Evolutionary conservation across 2,113 vertebrate genomes (phyloP).

Genomic region (Ramphastos sulfuratus): DNA sequence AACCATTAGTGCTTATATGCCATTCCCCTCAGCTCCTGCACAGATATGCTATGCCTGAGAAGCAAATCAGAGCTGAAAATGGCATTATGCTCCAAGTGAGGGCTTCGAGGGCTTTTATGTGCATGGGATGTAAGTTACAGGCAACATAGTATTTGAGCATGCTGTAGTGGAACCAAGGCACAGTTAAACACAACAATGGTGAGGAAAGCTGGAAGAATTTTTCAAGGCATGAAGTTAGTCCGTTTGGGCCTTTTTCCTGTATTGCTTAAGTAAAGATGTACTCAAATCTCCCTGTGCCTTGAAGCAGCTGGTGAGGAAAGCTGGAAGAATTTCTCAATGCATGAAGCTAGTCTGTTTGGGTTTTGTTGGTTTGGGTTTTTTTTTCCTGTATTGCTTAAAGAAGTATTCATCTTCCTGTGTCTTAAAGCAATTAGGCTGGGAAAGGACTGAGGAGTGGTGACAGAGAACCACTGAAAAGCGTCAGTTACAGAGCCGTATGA

Average conservation of each 20-base stretch:
- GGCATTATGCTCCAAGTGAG: neutral
- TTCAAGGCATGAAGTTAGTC: neutral
- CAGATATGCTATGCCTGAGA: rapidly evolving
- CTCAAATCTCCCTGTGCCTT: neutral
- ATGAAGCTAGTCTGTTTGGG: neutral
- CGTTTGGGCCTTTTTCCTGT: neutral
- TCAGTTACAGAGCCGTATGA: neutral
- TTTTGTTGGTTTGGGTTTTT: too few species aligned
- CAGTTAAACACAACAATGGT: rapidly evolving
- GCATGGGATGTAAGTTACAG: rapidly evolving
- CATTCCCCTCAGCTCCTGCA: neutral
- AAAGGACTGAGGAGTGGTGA: rapidly evolving
- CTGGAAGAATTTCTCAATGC: neutral
- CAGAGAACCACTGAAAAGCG: neutral
- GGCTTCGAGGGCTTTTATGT: neutral
- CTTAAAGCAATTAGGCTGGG: neutral
- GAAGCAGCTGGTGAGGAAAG: neutral
- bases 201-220: neutral
- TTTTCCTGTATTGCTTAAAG: too few species aligned
- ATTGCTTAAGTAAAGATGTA: neutral
- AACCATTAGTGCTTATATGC: neutral
- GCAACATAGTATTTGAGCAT: neutral
- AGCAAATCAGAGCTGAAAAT: neutral
- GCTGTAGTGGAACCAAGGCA: neutral
- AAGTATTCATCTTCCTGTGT: too few species aligned